Percentiles rank a stretch among this genome's conserved stretches.
Evolutionary conservation across 2,113 vertebrate species (phyloP).

Genomic region (Pluvialis apricaria): DNA sequence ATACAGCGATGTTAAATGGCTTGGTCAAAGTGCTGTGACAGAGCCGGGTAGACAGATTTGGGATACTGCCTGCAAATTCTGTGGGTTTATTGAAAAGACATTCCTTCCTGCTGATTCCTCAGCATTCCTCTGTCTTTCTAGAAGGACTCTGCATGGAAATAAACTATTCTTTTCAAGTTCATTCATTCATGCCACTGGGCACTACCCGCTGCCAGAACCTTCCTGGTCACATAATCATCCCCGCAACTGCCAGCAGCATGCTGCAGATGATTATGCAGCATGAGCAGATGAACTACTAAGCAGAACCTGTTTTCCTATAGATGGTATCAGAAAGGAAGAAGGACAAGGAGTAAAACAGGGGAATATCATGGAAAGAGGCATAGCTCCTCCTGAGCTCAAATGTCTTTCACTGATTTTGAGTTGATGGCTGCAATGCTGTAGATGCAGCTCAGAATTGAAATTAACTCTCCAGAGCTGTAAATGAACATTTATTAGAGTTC

Average conservation of each 20-base stretch:
- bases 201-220: background rate
- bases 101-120: background rate
- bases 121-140: background rate
- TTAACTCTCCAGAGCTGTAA: background rate
- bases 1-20: background rate
- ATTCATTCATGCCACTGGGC: slow-evolving; percentile 15
- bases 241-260: background rate
- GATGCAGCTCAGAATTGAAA: background rate
- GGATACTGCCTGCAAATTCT: background rate
- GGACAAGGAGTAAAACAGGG: background rate
- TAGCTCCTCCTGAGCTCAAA: background rate
- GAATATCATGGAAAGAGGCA: background rate
- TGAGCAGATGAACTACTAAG: slow-evolving; percentile 12
- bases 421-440: background rate
- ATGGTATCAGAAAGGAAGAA: background rate
- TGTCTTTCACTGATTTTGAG: background rate
- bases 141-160: slow-evolving; percentile 1
- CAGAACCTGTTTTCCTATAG: slow-evolving; percentile 4
- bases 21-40: background rate
- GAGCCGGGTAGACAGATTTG: background rate
- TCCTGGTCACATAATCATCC: background rate
- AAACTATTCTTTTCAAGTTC: slow-evolving; percentile 25
- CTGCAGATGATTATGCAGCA: slow-evolving; percentile 39
- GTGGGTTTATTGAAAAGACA: background rate
- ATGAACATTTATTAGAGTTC: slow-evolving; percentile 5